Evolutionary conservation across 2,888 invertebrate genomes (phyloP), one percentile per base, ranked within the genome.

Genomic region (Andricus curvator): DNA sequence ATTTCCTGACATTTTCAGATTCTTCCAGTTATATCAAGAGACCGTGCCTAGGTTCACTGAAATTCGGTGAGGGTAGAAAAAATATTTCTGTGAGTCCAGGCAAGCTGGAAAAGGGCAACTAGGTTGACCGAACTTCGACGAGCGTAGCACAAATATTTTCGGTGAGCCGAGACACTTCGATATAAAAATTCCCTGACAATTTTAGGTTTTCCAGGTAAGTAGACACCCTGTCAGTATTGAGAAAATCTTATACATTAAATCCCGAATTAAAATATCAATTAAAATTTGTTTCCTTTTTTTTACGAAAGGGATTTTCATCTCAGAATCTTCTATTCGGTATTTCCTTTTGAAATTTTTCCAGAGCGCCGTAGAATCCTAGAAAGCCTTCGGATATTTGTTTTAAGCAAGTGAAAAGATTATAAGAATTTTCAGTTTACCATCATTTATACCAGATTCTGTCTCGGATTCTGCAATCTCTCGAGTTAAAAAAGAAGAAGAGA

Each of bases 381-480:
- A 29, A 64, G 64, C 15, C 29, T 25, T 64, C 44, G 13, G 37
- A 22, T 37, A 67, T 51, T 74, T 74, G 20, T 51, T 51, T 51
- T 33, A 33, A 25, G 15, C 20, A 51, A 51, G 33, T 29, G 25
- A 33, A 64, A 29, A 29, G 64, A 64, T 64, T 64, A 74, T 70
- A 70, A 48, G 33, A 25, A 51, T 29, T 74, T 22, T 64, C n/a
- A 51, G 20, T 51, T 29, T 74, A 33, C 51, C 9, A 74, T 56
- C n/a, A 74, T 67, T 67, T 74, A 56, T n/a, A 51, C 25, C 25
- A 33, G 70, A 70, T 48, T 70, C 29, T 48, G 22, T 51, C 25
- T 29, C 17, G 29, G 51, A 70, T 70, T 51, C 17, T 51, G 70
- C 51, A 70, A 70, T 70, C 29, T 70, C 70, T 70, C 51, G 66